Evolutionary conservation across 2,888 invertebrate species (phyloP).

Genomic region (Abrostola tripartita): DNA sequence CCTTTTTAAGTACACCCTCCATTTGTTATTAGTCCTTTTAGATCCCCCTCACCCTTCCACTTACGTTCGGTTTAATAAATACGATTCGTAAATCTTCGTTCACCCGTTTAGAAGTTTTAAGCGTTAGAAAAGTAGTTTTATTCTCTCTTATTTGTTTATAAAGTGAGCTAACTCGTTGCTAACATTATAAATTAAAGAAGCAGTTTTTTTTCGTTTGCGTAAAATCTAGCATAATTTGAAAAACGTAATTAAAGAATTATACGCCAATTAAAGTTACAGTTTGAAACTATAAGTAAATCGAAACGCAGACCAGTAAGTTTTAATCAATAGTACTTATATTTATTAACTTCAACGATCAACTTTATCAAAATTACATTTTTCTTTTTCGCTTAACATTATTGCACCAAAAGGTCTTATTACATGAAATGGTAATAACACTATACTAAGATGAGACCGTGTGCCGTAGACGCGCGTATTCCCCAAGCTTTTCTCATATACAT

Average conservation of each 20-base stretch:
- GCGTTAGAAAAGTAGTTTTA: slow-evolving; percentile 20
- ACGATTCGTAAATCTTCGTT: slow-evolving; percentile 44
- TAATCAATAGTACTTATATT: too few relatives aligned
- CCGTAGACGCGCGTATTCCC: slow-evolving; percentile 6
- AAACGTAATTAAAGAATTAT: too few relatives aligned
- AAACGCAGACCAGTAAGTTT: too few relatives aligned
- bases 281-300: too few relatives aligned
- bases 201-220: background rate
- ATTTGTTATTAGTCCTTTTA: slow-evolving; percentile 49
- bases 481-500: slow-evolving; percentile 3
- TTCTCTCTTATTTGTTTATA: background rate
- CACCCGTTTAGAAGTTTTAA: slow-evolving; percentile 28
- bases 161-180: slow-evolving; percentile 9
- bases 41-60: slow-evolving; percentile 40
- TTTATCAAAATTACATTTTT: too few relatives aligned
- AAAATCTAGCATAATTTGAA: too few relatives aligned
- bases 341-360: too few relatives aligned
- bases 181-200: too few relatives aligned
- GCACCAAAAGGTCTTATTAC: slow-evolving; percentile 1
- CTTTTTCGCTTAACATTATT: too few relatives aligned
- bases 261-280: too few relatives aligned
- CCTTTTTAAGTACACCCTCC: slow-evolving; percentile 44
- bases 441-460: slow-evolving; percentile 14
- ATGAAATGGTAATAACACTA: slow-evolving; percentile 9
- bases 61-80: slow-evolving; percentile 39